Conservation (phyloP, 2,113 vertebrate species). For the Actenoides hombroni region DNA sequence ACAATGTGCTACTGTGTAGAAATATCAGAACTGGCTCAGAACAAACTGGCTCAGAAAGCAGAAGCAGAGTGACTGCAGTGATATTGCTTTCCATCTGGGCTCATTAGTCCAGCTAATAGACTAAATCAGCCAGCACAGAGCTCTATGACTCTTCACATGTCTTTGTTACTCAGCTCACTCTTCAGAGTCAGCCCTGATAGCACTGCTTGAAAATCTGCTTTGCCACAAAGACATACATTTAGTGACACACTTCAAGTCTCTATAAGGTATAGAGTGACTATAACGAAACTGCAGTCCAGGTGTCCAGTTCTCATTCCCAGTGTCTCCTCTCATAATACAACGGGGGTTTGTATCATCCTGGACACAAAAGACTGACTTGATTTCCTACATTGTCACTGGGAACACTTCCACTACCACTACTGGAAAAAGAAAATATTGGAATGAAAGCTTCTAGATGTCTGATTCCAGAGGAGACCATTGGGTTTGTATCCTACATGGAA, state of each 20-base stretch:
- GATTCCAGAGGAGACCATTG: not conserved
- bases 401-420: not conserved
- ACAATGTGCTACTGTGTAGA: not conserved
- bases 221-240: not conserved
- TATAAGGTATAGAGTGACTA: not conserved
- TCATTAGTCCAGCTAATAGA: not conserved
- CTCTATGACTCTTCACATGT: not conserved
- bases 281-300: not conserved
- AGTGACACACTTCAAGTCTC: not conserved
- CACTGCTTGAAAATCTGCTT: not conserved
- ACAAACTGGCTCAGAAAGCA: not conserved
- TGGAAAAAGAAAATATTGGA: not conserved
- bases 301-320: rapidly evolving
- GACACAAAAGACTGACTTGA: not conserved
- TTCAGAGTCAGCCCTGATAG: not conserved
- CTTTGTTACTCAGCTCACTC: not conserved
- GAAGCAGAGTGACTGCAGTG: not conserved
- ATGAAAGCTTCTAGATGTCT: not conserved
- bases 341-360: not conserved
- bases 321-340: not conserved
- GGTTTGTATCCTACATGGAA: not conserved
- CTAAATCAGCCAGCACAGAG: not conserved
- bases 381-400: not conserved
- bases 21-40: not conserved
- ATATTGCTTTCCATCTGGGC: not conserved